phyloP scores from a whole-genome alignment of 2,888 invertebrate genomes.

The Rapana venosa region DNA sequence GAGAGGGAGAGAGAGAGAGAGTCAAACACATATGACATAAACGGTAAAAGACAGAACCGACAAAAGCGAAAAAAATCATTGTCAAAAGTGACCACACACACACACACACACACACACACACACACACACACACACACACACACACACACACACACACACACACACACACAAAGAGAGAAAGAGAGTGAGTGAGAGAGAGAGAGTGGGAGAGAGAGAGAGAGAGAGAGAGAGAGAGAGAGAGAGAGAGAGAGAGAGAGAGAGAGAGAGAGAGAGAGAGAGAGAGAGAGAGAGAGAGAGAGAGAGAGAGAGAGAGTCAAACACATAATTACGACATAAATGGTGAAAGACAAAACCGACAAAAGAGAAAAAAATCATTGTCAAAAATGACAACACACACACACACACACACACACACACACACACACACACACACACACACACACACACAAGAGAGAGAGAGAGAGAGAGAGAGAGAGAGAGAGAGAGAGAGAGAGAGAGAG shows the following conservation, averaged over 20 bases:
- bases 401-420: constrained; percentile 14
- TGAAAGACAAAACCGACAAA: no score
- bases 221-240: no score
- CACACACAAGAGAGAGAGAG: no score
- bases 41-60: no score
- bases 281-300: not conserved
- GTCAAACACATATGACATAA: no score
- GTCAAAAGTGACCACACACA: not conserved
- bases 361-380: not conserved
- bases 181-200: no score
- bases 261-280: no score
- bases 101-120: not conserved
- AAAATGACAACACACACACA: not conserved
- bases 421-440: constrained; percentile 11
- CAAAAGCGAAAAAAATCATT: no score
- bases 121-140: not conserved
- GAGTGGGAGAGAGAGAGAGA: no score
- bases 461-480: no score
- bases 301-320: not conserved
- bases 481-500: not conserved
- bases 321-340: no score
- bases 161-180: not conserved
- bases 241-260: no score
- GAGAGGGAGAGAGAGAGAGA: not conserved
- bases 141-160: not conserved